Base-by-base conservation (phyloP, 1,140 invertebrate genomes). In the Amphibalanus amphitrite region DNA sequence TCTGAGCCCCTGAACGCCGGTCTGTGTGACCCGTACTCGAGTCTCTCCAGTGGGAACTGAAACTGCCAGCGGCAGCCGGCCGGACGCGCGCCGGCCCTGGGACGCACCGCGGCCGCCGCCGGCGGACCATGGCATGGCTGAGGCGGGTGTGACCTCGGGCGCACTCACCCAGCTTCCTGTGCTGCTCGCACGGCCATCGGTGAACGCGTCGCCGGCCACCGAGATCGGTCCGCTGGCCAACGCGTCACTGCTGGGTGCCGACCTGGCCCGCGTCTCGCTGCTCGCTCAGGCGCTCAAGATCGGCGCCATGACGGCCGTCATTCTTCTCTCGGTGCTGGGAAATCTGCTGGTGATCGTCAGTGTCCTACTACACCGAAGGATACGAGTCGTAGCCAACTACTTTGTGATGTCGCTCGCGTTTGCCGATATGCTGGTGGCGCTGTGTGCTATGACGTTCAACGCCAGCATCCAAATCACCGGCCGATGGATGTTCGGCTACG, bases 391-490 rank as follows among this genome's bases (percentile, higher is more conserved):
- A 73, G 96, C 93, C 67, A 97, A 97, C 82, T 93, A 93, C 77
- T 96, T 95, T 82, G 92, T 97, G 69, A 93, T 96, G 38, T 94
- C 91, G 30, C 81, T 97, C 28, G 91, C 94, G 0, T 88, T 92
- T 75, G 93, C 93, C 3, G 93, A 97, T 79, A 87, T 94, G 80
- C 81, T 95, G 28, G 93, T 97, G 25, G 93, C 93, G 6, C 82
- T 95, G n/a, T 90, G 93, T 76, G 91, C 91, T 47, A 94, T 93
- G 94, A 93, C 90, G 28, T 96, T 97, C 81, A 97, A 95, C 81
- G 91, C 92, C 28, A 91, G 88, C 76, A 86, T 92, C 15, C 89
- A 91, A 77, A 79, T 94, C 3, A 89, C 87, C 28, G 86, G 86
- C 30, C 82, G 80, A 73, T 97, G 95, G 95, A 81, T 92, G 71